These are phyloP conservation scores for Agrotis puta DNA, from an alignment of 2,888 invertebrate genomes.

Conservation along the genomic window DNA sequence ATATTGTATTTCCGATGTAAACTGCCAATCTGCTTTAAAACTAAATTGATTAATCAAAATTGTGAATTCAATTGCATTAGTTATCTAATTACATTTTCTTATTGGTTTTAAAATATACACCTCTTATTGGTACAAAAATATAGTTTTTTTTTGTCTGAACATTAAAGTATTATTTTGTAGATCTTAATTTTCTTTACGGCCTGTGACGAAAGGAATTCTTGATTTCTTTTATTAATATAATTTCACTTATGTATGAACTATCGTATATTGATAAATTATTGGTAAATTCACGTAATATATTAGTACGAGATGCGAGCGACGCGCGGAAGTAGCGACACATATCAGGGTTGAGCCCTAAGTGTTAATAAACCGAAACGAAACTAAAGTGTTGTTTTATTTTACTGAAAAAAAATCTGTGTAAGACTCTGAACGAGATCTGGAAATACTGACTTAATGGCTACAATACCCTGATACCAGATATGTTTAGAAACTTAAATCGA, in stretches of 20 bases:
- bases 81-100: no score
- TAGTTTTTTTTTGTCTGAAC: no score
- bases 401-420: neutral
- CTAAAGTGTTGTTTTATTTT: conserved; percentile 81
- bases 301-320: conserved; percentile 74
- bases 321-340: conserved; percentile 85
- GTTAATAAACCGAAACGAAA: conserved; percentile 88
- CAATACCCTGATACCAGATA: no score
- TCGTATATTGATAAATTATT: no score
- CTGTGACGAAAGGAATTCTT: conserved; percentile 1
- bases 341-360: conserved; percentile 88
- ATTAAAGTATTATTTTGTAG: neutral
- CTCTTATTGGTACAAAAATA: no score
- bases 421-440: neutral
- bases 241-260: neutral
- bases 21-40: neutral
- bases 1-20: neutral
- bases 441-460: neutral
- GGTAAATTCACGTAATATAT: conserved; percentile 19
- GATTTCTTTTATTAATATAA: neutral
- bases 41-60: neutral
- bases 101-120: no score
- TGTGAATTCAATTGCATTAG: no score
- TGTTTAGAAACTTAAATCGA: neutral
- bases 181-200: neutral